Conservation (phyloP, 2,113 vertebrate genomes). For the Parotia lawesii region DNA sequence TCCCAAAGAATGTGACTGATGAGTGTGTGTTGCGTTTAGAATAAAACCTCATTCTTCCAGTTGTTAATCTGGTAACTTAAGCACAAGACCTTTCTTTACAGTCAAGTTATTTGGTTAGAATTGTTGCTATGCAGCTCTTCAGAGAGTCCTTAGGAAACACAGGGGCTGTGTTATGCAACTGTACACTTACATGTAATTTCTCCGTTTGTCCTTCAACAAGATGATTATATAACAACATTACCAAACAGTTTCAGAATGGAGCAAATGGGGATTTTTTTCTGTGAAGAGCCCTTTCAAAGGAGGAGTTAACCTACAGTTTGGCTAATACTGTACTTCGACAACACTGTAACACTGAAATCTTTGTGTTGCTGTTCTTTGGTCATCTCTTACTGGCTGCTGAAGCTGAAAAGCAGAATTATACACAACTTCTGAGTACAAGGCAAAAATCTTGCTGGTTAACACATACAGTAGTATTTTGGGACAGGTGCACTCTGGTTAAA, state of each 20-base stretch:
- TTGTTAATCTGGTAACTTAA: neutral
- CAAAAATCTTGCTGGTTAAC: neutral
- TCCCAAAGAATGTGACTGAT: neutral
- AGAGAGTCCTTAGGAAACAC: neutral
- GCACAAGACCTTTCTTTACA: neutral
- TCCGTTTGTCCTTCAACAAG: slow-evolving; percentile 22
- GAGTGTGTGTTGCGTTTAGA: neutral
- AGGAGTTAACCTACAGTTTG: neutral
- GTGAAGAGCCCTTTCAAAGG: neutral
- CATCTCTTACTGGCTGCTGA: neutral
- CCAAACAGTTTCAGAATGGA: neutral
- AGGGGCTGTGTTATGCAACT: slow-evolving; percentile 15
- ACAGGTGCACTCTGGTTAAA: neutral
- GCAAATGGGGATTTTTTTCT: neutral
- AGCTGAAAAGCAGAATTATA: neutral
- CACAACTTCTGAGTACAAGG: neutral
- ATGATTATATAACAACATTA: neutral
- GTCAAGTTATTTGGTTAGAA: neutral
- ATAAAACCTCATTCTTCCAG: neutral
- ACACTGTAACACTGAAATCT: neutral
- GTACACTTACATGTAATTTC: neutral
- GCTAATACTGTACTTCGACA: neutral
- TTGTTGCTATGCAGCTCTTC: neutral
- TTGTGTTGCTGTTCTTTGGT: neutral
- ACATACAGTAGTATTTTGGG: neutral